phyloP scores from a whole-genome alignment of 2,113 vertebrate species.

The Laticauda laticaudata region DNA sequence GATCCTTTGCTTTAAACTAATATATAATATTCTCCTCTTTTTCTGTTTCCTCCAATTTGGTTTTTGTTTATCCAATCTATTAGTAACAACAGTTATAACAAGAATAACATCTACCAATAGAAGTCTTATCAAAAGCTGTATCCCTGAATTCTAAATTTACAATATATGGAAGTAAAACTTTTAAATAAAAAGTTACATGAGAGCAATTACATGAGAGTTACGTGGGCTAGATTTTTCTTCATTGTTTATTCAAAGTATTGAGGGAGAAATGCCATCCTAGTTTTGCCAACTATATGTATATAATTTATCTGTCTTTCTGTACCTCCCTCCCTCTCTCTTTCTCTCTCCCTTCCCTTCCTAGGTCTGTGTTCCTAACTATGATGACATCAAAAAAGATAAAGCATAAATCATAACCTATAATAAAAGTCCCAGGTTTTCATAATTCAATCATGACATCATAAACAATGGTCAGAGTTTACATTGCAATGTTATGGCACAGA shows the following conservation, averaged over 20 bases:
- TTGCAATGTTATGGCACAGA: background rate
- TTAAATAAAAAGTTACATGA: conserved; percentile 50
- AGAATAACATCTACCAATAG: conserved; percentile 24
- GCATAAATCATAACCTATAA: background rate
- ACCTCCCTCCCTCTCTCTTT: background rate
- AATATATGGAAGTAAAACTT: conserved; percentile 65
- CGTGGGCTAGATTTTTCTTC: conserved; percentile 24
- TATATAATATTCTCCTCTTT: background rate
- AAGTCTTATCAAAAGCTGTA: conserved; percentile 52
- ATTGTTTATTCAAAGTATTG: background rate
- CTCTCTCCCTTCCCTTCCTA: background rate
- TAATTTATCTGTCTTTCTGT: background rate
- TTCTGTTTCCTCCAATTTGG: background rate
- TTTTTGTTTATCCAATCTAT: background rate
- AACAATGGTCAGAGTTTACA: background rate
- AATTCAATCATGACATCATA: background rate
- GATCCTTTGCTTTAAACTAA: conserved; percentile 46
- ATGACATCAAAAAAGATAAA: background rate
- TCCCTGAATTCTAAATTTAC: conserved; percentile 55
- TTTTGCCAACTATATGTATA: background rate
- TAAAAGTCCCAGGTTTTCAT: background rate
- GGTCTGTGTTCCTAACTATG: background rate
- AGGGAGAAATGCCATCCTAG: background rate
- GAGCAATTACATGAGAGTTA: conserved; percentile 52
- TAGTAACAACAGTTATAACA: background rate